These are phyloP conservation scores for Cheirogaleus major DNA, from an alignment of 2,797 vertebrate species.

Conservation along the genomic window DNA sequence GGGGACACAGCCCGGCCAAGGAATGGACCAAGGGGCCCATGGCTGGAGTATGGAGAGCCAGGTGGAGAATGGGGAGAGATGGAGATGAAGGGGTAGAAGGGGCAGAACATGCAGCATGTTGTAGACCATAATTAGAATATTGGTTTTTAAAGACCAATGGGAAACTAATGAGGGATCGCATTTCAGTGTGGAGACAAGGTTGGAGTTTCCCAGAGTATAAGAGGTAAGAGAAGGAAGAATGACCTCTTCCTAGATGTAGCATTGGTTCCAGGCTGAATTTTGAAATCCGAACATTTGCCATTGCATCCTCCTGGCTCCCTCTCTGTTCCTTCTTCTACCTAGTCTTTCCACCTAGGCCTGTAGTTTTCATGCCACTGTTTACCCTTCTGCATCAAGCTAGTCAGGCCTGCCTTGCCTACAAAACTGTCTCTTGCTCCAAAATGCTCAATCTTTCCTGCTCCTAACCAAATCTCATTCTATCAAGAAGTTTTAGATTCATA, in stretches of 20 bases:
- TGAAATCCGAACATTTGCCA: neutral
- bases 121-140: neutral
- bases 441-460: neutral
- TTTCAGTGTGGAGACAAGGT: neutral
- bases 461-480: neutral
- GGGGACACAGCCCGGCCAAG: neutral
- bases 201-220: neutral
- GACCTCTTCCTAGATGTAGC: neutral
- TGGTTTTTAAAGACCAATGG: neutral
- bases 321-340: neutral
- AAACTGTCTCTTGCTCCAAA: neutral
- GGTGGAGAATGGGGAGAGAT: neutral
- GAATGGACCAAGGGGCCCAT: neutral
- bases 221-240: neutral
- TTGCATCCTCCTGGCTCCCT: neutral
- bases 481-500: neutral
- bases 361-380: too few relatives aligned
- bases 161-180: neutral
- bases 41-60: neutral
- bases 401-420: accelerated
- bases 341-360: neutral
- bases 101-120: neutral
- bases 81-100: neutral
- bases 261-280: neutral
- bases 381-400: neutral